Base-by-base conservation (phyloP, 2,113 vertebrate genomes). In the Cyanoderma ruficeps region DNA sequence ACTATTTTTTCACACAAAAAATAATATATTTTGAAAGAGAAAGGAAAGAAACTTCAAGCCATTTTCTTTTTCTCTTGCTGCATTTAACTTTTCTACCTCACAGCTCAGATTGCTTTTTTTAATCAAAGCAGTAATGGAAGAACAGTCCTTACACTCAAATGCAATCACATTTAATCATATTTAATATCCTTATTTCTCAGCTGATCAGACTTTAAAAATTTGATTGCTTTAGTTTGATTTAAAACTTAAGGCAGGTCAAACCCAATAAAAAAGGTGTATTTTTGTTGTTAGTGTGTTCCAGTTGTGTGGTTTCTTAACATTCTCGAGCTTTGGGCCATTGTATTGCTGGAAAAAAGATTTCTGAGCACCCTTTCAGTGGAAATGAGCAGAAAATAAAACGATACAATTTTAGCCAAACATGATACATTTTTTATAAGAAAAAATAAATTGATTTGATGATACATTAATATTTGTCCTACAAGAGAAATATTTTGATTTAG, bases 141-240 rank as follows among this genome's bases (percentile, higher is more conserved):
- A 98, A 92, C 88, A 97, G 98, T 97, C 97, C 96, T 97, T 97
- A 97, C 96, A 97, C 97, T 98, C 96, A 97, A 97, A 97, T 97
- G 97, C 97, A 98, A 98, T 98, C 97, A 97, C 94, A 98, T 98
- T 98, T 98, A 98, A 98, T 98, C 98, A 98, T 96, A 98, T 98
- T 98, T 98, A 98, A 98, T 98, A 98, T 98, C 97, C 98, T 98
- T 98, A 98, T 98, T 98, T 98, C 97, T 98, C 98, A 98, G 98
- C 91, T 98, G 98, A 98, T 98, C 97, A 98, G 96, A 98, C 98
- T 98, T 97, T 96, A 96, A 98, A 98, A 97, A 97, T 96, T 89
- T 96, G 97, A 98, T 97, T 95, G 97, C 96, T 94, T 92, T 77
- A 90, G 95, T 96, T 97, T 97, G 97, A 98, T 98, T 98, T 98